A percentile compares a stretch with the other conserved stretches of the same genome.
Evolutionary conservation across 1,140 invertebrate species (phyloP).

Genomic region (Zophobas morio): DNA sequence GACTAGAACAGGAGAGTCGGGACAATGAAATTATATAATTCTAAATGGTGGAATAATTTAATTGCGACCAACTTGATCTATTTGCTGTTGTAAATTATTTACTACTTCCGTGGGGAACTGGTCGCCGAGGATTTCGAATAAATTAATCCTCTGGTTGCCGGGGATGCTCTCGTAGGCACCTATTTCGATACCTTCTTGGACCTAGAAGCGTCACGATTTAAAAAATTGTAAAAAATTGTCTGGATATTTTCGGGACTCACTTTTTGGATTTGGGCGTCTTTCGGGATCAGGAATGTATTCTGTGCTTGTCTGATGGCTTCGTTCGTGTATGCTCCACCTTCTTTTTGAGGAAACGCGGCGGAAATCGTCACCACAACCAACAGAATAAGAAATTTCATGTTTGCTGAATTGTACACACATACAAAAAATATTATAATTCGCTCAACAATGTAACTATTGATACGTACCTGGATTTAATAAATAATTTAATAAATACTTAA

Average conservation of each 20-base stretch:
- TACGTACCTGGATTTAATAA: too few relatives aligned
- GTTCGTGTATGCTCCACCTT: conserved; percentile 84
- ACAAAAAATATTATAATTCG: too few relatives aligned
- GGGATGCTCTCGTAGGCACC: conserved; percentile 88
- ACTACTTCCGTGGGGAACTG: conserved; percentile 89
- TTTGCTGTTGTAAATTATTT: conserved; percentile 85
- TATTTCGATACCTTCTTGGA: conserved; percentile 87
- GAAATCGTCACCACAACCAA: conserved; percentile 68
- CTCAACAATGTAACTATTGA: too few relatives aligned
- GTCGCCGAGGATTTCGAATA: conserved; percentile 85
- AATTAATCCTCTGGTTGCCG: conserved; percentile 84
- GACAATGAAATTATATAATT: conserved; percentile 24
- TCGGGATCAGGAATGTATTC: conserved; percentile 85
- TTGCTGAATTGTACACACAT: neutral
- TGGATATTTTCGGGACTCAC: conserved; percentile 63
- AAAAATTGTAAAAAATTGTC: too few relatives aligned
- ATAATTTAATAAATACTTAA: conserved; percentile 6
- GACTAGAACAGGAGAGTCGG: conserved; percentile 7
- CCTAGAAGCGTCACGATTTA: conserved; percentile 68
- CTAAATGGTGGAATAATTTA: conserved; percentile 61
- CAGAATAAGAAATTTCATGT: conserved; percentile 67
- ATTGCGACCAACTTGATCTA: conserved; percentile 83
- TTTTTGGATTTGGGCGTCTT: conserved; percentile 88
- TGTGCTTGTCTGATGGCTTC: conserved; percentile 90
- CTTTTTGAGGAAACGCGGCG: conserved; percentile 76